Conservation (phyloP, 1,140 invertebrate species). For the Cryptotermes secundus region DNA sequence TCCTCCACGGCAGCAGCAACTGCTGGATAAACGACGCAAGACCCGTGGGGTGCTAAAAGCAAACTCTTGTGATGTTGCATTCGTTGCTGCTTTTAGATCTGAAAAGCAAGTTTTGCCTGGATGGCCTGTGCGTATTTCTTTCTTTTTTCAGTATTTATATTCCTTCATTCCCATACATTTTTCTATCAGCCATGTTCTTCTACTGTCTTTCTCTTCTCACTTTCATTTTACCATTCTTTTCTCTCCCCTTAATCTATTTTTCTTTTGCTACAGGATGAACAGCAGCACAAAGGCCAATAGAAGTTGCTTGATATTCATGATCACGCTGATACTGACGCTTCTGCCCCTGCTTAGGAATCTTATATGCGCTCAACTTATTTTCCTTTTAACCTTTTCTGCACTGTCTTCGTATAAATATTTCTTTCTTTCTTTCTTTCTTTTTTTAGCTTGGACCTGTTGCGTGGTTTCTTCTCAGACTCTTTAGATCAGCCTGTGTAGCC, state of each 20-base stretch:
- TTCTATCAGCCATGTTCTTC: background rate
- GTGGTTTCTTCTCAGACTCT: background rate
- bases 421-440: too few relatives aligned
- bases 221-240: background rate
- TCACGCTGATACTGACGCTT: conserved; percentile 1
- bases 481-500: background rate
- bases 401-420: background rate
- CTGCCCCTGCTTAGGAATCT: background rate
- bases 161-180: conserved; percentile 2
- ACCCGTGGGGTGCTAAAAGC: conserved; percentile 40
- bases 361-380: background rate
- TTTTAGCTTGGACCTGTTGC: background rate
- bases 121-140: background rate
- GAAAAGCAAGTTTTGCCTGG: background rate
- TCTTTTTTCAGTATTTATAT: conserved; percentile 25
- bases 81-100: conserved; percentile 9
- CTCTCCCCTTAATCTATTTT: background rate
- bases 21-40: conserved; percentile 6
- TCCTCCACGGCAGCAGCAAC: conserved; percentile 33
- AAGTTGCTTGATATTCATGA: conserved; percentile 9
- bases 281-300: background rate
- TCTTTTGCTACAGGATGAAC: background rate
- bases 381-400: background rate
- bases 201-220: background rate
- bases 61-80: conserved; percentile 43